A percentile compares a stretch with the other conserved stretches of the same genome.
phyloP scores from a whole-genome alignment of 1,140 invertebrate species.

The Bombus polaris region DNA sequence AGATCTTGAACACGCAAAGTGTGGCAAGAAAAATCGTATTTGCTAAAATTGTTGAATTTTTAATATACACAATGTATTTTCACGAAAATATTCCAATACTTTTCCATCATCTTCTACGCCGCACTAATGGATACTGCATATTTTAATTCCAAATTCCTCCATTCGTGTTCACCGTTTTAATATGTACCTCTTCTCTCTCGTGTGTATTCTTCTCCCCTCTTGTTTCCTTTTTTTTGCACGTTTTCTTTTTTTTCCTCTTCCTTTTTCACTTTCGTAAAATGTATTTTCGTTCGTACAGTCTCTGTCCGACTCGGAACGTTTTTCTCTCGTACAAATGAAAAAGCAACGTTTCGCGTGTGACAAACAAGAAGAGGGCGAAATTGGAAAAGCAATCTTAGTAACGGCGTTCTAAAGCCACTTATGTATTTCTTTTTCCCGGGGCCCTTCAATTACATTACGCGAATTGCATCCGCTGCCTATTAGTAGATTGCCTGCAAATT shows the following conservation, averaged over 20 bases:
- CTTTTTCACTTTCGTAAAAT: neutral
- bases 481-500: constrained; percentile 40
- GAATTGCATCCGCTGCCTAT: constrained; percentile 33
- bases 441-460: constrained; percentile 38
- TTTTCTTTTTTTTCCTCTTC: neutral
- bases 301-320: neutral
- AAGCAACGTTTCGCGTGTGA: constrained; percentile 14
- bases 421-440: constrained; percentile 37
- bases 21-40: neutral
- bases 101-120: neutral
- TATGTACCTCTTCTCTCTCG: too few relatives aligned
- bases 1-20: neutral
- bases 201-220: too few relatives aligned
- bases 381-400: constrained; percentile 42
- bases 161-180: neutral
- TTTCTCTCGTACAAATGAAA: neutral
- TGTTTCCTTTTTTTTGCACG: neutral
- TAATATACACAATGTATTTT: neutral
- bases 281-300: neutral
- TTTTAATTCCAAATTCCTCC: neutral
- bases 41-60: neutral
- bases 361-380: constrained; percentile 15
- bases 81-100: neutral
- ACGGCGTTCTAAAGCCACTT: constrained; percentile 39
- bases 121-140: neutral